Percentiles rank a stretch among this genome's conserved stretches.
phyloP scores from a whole-genome alignment of 2,888 invertebrate species.

The Heliconius aoede region DNA sequence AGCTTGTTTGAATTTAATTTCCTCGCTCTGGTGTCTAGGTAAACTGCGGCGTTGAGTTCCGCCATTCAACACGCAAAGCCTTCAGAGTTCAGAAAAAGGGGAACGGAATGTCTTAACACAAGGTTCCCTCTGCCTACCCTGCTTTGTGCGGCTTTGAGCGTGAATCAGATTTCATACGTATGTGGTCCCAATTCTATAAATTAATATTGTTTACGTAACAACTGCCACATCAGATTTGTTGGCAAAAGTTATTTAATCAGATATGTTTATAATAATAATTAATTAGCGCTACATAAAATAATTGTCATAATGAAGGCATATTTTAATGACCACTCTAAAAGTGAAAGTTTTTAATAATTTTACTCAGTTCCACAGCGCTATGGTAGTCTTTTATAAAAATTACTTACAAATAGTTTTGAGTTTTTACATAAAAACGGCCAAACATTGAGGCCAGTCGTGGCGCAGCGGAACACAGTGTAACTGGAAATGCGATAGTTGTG shows the following conservation, averaged over 20 bases:
- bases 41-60: not conserved
- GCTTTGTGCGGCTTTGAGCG: no score
- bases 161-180: no score
- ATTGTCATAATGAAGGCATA: not conserved
- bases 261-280: constrained; percentile 2
- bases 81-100: no score
- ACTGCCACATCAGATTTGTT: not conserved
- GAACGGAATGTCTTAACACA: no score
- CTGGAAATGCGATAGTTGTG: no score
- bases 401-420: not conserved
- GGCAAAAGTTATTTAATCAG: not conserved
- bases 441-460: not conserved
- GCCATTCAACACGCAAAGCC: no score
- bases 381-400: not conserved
- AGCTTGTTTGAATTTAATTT: not conserved
- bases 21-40: no score
- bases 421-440: not conserved
- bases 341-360: not conserved
- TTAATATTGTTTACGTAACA: not conserved
- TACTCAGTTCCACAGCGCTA: not conserved
- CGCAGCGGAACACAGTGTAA: no score
- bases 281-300: constrained; percentile 1
- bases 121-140: no score
- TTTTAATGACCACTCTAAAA: constrained; percentile 1
- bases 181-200: not conserved